Conservation (phyloP, 1,140 invertebrate species). For the Thalassaphorura encarpata region DNA sequence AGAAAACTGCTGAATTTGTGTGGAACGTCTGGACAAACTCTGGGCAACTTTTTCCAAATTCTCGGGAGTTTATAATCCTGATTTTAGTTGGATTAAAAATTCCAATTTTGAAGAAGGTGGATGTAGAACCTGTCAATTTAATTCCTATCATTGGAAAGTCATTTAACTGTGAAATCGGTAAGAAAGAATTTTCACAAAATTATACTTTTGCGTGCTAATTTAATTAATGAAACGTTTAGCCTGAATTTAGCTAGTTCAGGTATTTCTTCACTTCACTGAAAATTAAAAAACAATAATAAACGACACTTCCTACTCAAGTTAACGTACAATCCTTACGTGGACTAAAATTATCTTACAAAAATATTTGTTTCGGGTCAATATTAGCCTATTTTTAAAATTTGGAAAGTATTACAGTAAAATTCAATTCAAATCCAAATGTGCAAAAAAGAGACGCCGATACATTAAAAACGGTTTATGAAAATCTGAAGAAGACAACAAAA, state of each 20-base stretch:
- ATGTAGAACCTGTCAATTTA: conserved; percentile 58
- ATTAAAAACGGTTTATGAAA: not conserved
- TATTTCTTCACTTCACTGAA: too few species aligned
- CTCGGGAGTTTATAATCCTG: conserved; percentile 43
- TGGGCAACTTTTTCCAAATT: conserved; percentile 13
- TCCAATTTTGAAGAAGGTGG: conserved; percentile 54
- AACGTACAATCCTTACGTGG: too few species aligned
- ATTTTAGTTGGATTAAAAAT: conserved; percentile 45
- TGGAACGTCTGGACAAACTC: not conserved
- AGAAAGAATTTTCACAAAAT: conserved; percentile 9
- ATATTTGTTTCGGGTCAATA: too few species aligned
- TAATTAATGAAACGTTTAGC: conserved; percentile 2
- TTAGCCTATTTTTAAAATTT: too few species aligned
- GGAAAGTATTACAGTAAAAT: not conserved
- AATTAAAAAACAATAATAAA: too few species aligned
- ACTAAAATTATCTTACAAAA: too few species aligned
- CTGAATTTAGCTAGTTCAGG: conserved; percentile 15
- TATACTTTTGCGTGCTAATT: not conserved
- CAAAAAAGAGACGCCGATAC: not conserved
- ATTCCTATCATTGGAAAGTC: conserved; percentile 58
- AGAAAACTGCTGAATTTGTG: not conserved
- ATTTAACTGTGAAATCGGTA: conserved; percentile 64
- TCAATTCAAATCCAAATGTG: not conserved
- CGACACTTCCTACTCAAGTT: too few species aligned
- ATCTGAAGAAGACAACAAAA: not conserved